Conservation (phyloP, 2,888 invertebrate species). For the Salpingus planirostris region DNA sequence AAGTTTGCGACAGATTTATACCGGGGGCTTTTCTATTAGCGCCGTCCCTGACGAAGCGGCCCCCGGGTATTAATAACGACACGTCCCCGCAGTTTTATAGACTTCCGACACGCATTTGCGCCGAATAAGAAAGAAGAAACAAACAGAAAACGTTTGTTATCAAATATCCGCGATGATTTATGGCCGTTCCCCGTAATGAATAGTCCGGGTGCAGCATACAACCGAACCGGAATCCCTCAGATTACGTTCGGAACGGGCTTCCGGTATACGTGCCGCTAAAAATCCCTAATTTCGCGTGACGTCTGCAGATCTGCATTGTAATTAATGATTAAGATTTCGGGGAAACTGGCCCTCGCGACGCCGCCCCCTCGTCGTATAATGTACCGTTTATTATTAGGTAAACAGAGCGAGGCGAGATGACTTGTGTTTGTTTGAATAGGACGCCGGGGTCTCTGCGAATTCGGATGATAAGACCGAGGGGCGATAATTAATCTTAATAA, state of each 20-base stretch:
- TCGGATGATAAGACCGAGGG: conserved; percentile 31
- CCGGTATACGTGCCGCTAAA: conserved; percentile 19
- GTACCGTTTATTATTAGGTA: conserved; percentile 17
- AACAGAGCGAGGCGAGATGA: conserved; percentile 28
- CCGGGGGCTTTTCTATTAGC: conserved; percentile 14
- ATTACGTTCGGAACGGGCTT: conserved; percentile 20
- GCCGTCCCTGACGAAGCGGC: too few relatives aligned
- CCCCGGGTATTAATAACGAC: conserved; percentile 14
- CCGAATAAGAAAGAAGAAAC: neutral
- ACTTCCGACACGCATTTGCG: conserved; percentile 13
- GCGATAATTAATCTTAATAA: conserved; percentile 41
- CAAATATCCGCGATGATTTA: conserved; percentile 7
- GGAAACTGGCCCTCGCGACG: conserved; percentile 11
- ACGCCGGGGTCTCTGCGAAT: conserved; percentile 30
- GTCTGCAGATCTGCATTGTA: conserved; percentile 33
- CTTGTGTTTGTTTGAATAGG: conserved; percentile 40
- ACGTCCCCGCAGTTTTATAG: conserved; percentile 15
- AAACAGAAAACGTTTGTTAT: neutral
- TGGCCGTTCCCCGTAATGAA: conserved; percentile 7
- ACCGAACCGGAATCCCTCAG: neutral
- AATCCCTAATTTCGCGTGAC: conserved; percentile 31
- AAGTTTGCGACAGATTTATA: conserved; percentile 39
- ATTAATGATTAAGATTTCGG: conserved; percentile 32
- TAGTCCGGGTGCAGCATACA: conserved; percentile 1
- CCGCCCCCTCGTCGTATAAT: conserved; percentile 10